Evolutionary conservation across 2,888 invertebrate species (phyloP).

Genomic region (Autographa pulchrina): DNA sequence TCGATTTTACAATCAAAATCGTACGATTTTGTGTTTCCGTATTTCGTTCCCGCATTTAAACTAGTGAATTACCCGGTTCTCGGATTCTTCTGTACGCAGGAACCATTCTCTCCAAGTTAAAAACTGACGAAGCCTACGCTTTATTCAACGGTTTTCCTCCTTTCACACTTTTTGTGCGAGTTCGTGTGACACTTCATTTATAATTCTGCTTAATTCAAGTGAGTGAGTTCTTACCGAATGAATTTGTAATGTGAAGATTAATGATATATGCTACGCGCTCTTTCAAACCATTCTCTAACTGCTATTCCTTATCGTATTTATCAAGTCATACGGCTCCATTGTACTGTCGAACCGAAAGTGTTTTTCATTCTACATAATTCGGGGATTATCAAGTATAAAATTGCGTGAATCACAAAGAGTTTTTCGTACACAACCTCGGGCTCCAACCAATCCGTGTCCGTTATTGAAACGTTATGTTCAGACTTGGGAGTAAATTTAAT

Average conservation of each 20-base stretch:
- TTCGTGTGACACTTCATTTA: constrained; percentile 87
- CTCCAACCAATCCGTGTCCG: constrained; percentile 72
- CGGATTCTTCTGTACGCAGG: constrained; percentile 68
- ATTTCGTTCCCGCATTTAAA: constrained; percentile 66
- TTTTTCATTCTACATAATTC: constrained; percentile 42
- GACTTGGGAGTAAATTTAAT: constrained; percentile 85
- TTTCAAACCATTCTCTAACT: constrained; percentile 73
- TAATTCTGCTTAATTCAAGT: constrained; percentile 87
- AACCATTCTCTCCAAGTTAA: constrained; percentile 78
- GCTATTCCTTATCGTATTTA: constrained; percentile 76
- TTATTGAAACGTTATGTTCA: constrained; percentile 85
- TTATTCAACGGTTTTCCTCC: constrained; percentile 78
- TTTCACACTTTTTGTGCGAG: constrained; percentile 83
- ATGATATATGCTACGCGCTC: constrained; percentile 79
- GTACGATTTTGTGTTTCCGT: constrained; percentile 59
- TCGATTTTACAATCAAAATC: constrained; percentile 65
- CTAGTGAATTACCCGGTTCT: constrained; percentile 72
- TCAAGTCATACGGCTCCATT: constrained; percentile 68
- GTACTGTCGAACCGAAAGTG: constrained; percentile 52
- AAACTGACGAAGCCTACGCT: constrained; percentile 77
- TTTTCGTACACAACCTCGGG: constrained; percentile 64
- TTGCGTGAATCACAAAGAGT: constrained; percentile 34
- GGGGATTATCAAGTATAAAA: constrained; percentile 42
- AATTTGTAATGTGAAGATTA: constrained; percentile 89
- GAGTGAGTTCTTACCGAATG: constrained; percentile 88